Evolutionary conservation across 2,113 vertebrate species (phyloP).

Genomic region (Calonectris borealis): DNA sequence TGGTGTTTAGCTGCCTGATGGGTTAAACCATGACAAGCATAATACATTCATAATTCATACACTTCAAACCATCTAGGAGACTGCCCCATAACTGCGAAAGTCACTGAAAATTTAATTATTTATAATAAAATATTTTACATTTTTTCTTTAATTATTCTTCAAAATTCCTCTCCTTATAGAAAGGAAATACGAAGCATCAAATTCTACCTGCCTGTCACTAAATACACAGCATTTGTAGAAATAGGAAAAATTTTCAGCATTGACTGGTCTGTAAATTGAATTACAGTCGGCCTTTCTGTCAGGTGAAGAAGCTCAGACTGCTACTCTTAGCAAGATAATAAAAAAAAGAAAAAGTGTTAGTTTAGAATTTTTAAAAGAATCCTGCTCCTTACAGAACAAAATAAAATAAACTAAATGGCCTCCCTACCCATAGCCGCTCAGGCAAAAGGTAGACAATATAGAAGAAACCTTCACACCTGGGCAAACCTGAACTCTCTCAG

Average conservation of each 20-base stretch:
- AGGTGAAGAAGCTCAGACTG: background rate
- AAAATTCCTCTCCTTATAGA: background rate
- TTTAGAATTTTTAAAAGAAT: background rate
- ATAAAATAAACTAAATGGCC: background rate
- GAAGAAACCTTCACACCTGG: background rate
- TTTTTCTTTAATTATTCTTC: background rate
- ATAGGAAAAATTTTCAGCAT: background rate
- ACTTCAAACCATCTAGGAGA: background rate
- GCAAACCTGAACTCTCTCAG: background rate
- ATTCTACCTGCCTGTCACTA: background rate
- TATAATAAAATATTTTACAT: background rate
- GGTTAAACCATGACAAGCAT: background rate
- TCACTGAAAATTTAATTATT: background rate
- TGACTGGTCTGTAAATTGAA: background rate
- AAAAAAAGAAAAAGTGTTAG: fast-evolving
- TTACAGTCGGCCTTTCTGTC: background rate
- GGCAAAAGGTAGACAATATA: background rate
- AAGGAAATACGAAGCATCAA: background rate
- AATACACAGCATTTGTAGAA: background rate
- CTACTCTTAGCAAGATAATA: background rate
- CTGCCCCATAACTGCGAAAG: background rate
- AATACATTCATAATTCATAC: background rate
- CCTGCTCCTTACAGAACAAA: background rate
- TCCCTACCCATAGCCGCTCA: background rate
- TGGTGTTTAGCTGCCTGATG: background rate